These are phyloP conservation scores for Eupithecia vulgata DNA, from an alignment of 2,888 invertebrate species.

Conservation along the genomic window DNA sequence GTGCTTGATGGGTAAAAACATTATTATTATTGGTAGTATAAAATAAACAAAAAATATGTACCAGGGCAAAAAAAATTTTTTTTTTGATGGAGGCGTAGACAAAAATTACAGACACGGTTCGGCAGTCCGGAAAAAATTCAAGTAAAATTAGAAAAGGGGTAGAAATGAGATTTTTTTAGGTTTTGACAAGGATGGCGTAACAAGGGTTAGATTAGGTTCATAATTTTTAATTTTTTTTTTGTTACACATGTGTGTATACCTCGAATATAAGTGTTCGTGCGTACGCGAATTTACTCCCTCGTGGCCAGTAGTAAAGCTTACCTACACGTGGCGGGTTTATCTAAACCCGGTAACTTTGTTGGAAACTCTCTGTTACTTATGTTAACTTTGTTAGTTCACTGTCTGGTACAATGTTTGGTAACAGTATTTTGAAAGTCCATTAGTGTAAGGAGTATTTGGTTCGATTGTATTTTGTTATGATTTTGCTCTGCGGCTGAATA, in stretches of 20 bases:
- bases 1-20: too few relatives aligned
- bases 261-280: background rate
- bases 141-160: too few relatives aligned
- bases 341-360: background rate
- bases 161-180: too few relatives aligned
- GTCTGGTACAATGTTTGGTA: background rate
- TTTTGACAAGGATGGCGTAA: too few relatives aligned
- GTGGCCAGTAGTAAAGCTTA: background rate
- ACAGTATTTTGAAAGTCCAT: background rate
- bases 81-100: too few relatives aligned
- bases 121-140: too few relatives aligned
- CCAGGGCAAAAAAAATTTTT: too few relatives aligned
- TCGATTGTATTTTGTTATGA: background rate
- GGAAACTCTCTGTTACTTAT: background rate
- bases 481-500: background rate
- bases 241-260: background rate
- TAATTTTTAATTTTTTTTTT: too few relatives aligned
- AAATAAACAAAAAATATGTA: too few relatives aligned
- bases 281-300: background rate
- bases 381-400: background rate
- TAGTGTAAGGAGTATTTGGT: background rate
- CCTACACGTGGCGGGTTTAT: slow-evolving; percentile 7
- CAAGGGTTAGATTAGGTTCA: too few relatives aligned
- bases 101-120: too few relatives aligned
- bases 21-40: too few relatives aligned